Conservation (phyloP, 2,888 invertebrate genomes). For the Ellobium chinense region DNA sequence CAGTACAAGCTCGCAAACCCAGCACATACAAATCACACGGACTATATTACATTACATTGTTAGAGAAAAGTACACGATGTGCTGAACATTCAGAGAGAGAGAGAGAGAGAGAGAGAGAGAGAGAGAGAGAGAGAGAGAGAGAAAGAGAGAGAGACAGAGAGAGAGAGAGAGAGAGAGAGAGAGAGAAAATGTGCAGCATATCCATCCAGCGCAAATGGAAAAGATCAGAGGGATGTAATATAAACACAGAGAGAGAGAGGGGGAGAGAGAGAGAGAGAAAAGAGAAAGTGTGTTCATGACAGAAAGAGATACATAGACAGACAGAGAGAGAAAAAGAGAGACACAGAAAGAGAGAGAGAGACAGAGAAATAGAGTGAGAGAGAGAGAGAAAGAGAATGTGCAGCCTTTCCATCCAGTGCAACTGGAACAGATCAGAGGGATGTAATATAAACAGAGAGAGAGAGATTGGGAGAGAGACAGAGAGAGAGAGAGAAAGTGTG, state of each 20-base stretch:
- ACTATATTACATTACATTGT: too few relatives aligned
- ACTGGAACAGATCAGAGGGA: not conserved
- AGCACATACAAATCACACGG: too few relatives aligned
- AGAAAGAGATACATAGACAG: not conserved
- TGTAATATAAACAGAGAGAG: slow-evolving; percentile 9
- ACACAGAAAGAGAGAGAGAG: not conserved
- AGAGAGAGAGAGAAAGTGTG: not conserved
- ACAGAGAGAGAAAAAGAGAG: not conserved
- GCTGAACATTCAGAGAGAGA: not conserved
- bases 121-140: not conserved
- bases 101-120: not conserved
- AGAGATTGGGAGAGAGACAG: not conserved
- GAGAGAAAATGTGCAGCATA: too few relatives aligned
- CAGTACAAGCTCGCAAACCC: too few relatives aligned
- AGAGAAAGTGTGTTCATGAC: not conserved
- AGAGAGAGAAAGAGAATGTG: slow-evolving; percentile 22
- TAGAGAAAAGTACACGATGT: too few relatives aligned
- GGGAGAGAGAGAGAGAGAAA: not conserved
- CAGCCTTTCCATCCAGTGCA: too few relatives aligned
- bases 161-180: not conserved
- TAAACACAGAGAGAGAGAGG: not conserved
- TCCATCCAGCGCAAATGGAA: too few relatives aligned
- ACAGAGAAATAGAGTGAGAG: slow-evolving; percentile 3
- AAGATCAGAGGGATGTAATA: not conserved
- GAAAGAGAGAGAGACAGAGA: not conserved